Conservation (phyloP, 53 echinoderm and acorn worm species). For the Glandiceps talaboti region DNA sequence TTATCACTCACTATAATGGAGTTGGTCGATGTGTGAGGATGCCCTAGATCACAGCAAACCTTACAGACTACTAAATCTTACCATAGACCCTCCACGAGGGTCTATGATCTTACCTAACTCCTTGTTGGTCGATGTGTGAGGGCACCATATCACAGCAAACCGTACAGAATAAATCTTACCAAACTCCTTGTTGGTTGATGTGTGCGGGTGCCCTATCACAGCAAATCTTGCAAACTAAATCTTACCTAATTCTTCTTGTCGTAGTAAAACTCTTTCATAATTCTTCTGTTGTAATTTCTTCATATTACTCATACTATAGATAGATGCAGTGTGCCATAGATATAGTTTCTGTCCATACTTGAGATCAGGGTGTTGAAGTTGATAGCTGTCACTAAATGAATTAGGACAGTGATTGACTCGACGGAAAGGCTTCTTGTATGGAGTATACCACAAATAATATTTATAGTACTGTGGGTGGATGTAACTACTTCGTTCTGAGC, state of each 20-base stretch:
- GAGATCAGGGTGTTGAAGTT: conserved; percentile 66
- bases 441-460: not conserved
- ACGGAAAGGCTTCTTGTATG: conserved; percentile 46
- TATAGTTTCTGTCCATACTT: conserved; percentile 62
- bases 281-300: conserved; percentile 51
- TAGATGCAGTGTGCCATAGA: conserved; percentile 70
- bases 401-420: conserved; percentile 37
- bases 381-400: conserved; percentile 70
- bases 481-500: not conserved
- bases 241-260: conserved; percentile 65
- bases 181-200: too few species aligned
- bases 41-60: too few species aligned
- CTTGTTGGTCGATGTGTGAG: too few species aligned
- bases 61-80: too few species aligned
- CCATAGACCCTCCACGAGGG: too few species aligned
- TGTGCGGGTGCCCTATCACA: too few species aligned
- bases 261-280: conserved; percentile 49
- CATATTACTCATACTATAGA: conserved; percentile 80
- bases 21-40: too few species aligned
- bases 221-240: not conserved
- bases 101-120: too few species aligned
- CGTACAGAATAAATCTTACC: too few species aligned
- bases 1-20: too few species aligned
- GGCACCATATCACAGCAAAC: too few species aligned
- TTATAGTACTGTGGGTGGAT: not conserved